Base-by-base conservation (phyloP, 2,797 vertebrate genomes). In the Anguilla marmorata region DNA sequence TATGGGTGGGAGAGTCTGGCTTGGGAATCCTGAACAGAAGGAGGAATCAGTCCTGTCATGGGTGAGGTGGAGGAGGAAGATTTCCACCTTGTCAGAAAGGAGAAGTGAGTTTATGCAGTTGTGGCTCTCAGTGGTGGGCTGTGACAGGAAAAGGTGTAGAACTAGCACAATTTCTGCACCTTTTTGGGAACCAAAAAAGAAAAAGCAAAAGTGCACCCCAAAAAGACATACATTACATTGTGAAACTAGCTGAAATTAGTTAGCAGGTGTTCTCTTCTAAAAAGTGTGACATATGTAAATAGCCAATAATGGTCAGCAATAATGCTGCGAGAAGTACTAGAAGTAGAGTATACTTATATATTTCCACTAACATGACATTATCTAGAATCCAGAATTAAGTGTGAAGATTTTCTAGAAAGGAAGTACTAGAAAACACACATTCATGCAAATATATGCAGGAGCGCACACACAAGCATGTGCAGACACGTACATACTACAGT, bases 1-100 rank as follows among this genome's bases (percentile, higher is more conserved):
- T 3, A 85, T 86, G 60, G 83, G 86, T 87, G 41, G 87, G 90
- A 63, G 37, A 30, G 87, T 24, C 14, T 72, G n/a, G 82, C 16
- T 33, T 82, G 63, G 63, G 27, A 87, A 50, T 0, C 41, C 85
- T 86, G 80, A 19, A 82, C 69, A 21, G 79, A 84, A 37, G 48
- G n/a, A 30, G 69, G 89, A 84, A 54, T 85, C 58, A 54, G 19
- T 54, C 12, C 9, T 21, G 58, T 33, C 45, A 6, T 45, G 48
- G 56, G 16, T 16, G 58, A 30, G 58, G n/a, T n/a, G 37, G 50
- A 24, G 56, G n/a, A 45, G 82, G 50, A 9, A 33, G 37, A 85
- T 80, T 79, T 45, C 4, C n/a, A 33, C 19, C 14, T 54, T 27
- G 37, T 27, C 63, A 76, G 24, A 60, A 52, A 63, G 56, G 82